A percentile compares a stretch with the other conserved stretches of the same genome.
phyloP scores from a whole-genome alignment of 2,888 invertebrate genomes.

The Mythimna albipuncta region DNA sequence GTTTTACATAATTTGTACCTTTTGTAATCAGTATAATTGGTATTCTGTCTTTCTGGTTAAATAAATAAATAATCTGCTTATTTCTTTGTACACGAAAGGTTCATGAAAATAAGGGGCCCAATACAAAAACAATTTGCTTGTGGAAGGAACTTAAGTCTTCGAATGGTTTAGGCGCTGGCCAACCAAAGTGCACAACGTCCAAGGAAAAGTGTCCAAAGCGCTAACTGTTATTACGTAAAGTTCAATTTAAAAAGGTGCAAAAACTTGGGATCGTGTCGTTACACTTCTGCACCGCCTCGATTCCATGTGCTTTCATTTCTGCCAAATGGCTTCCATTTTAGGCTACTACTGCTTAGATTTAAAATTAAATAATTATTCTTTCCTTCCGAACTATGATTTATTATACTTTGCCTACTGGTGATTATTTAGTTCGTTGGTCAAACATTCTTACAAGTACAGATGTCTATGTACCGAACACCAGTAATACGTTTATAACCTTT shows the following conservation, averaged over 20 bases:
- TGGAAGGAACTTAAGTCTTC: background rate
- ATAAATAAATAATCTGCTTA: too few species aligned
- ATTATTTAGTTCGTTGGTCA: background rate
- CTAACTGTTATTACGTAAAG: too few species aligned
- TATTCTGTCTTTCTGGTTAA: too few species aligned
- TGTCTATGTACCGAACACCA: background rate
- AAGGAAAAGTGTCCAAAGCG: too few species aligned
- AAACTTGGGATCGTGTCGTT: too few species aligned
- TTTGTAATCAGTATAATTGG: too few species aligned
- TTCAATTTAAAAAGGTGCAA: too few species aligned
- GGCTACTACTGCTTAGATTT: background rate
- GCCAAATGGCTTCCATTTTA: background rate
- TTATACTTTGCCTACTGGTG: background rate
- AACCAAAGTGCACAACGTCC: too few species aligned
- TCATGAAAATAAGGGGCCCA: background rate
- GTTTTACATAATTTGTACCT: too few species aligned
- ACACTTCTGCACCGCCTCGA: too few species aligned
- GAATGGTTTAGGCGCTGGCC: too few species aligned
- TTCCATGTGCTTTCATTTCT: background rate
- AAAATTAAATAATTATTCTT: background rate
- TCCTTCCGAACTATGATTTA: background rate
- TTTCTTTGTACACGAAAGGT: slow-evolving; percentile 2
- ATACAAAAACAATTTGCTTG: slow-evolving; percentile 16
- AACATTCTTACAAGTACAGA: background rate
- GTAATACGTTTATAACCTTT: background rate